phyloP scores from a whole-genome alignment of 2,888 invertebrate species.

The Zhuqinia jingwanae region DNA sequence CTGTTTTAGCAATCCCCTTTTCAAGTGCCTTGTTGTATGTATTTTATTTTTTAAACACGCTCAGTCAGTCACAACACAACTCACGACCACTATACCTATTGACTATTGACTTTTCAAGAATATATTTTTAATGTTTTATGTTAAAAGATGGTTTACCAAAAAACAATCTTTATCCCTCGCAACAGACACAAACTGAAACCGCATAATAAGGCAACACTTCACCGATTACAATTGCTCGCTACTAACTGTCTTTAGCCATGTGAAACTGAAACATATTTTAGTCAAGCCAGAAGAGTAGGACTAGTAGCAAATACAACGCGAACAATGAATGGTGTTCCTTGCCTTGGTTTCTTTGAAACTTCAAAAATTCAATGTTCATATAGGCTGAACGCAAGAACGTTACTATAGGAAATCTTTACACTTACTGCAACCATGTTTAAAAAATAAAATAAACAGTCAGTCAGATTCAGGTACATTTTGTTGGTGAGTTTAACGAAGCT shows the following conservation, averaged over 20 bases:
- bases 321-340: not conserved
- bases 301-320: too few relatives aligned
- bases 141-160: not conserved
- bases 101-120: not conserved
- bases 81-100: not conserved
- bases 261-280: conserved; percentile 56
- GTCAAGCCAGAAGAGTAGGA: not conserved
- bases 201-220: conserved; percentile 53
- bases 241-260: conserved; percentile 67
- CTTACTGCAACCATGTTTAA: too few relatives aligned
- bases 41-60: not conserved
- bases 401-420: too few relatives aligned
- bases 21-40: not conserved
- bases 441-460: too few relatives aligned
- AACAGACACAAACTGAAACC: conserved; percentile 33
- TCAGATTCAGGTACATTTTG: too few relatives aligned
- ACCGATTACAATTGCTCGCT: conserved; percentile 47
- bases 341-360: not conserved
- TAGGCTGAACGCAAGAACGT: too few relatives aligned
- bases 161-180: not conserved
- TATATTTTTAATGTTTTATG: not conserved
- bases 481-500: too few relatives aligned
- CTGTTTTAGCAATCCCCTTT: not conserved
- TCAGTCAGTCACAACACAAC: not conserved
- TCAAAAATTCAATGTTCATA: too few relatives aligned